phyloP scores from a whole-genome alignment of 2,888 invertebrate species.

The Sminthurinus aureus region DNA sequence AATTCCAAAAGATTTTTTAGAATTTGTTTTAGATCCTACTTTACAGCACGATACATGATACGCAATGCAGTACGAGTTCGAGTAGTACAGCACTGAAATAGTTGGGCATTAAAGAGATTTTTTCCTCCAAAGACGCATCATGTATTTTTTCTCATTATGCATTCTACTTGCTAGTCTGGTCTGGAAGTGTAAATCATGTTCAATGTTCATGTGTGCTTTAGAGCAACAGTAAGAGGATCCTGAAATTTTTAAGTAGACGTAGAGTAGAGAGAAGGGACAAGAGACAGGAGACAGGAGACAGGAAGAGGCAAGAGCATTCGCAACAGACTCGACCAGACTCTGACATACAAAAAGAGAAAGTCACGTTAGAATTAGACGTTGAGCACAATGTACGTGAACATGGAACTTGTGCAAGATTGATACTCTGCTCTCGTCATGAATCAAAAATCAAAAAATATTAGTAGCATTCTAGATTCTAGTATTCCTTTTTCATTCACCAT shows the following conservation, averaged over 20 bases:
- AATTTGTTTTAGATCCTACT: too few relatives aligned
- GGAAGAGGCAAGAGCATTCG: neutral
- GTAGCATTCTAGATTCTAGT: too few relatives aligned
- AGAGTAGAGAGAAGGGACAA: neutral
- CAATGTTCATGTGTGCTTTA: neutral
- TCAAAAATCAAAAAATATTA: slow-evolving; percentile 3
- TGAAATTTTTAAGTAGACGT: neutral
- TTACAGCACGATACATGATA: too few relatives aligned
- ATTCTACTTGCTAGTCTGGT: neutral
- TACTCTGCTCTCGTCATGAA: slow-evolving; percentile 6
- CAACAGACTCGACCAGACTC: too few relatives aligned
- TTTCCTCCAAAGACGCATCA: too few relatives aligned
- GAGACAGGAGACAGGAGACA: neutral
- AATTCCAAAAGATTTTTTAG: too few relatives aligned
- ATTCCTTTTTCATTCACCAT: neutral
- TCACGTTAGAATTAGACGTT: neutral
- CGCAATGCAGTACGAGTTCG: too few relatives aligned
- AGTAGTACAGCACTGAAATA: too few relatives aligned
- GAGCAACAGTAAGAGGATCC: neutral
- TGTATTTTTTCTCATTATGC: neutral
- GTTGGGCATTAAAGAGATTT: too few relatives aligned
- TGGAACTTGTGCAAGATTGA: slow-evolving; percentile 4
- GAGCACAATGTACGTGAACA: neutral
- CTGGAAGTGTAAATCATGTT: neutral
- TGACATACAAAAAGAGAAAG: too few relatives aligned